Conservation (phyloP, 2,888 invertebrate genomes). For the Dyspetes luteomarginatus region DNA sequence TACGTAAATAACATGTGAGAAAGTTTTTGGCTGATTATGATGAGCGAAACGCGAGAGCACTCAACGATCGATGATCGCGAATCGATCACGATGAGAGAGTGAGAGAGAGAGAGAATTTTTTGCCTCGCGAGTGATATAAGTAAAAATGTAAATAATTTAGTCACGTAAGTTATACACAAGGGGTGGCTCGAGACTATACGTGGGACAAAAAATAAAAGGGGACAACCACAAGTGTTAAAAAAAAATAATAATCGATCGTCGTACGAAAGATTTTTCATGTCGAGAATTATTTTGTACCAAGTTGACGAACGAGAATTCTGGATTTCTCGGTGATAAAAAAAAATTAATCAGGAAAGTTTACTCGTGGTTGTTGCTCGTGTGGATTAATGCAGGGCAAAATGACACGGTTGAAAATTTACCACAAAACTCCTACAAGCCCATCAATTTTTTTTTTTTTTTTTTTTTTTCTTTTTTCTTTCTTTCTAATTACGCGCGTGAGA, state of each 20-base stretch:
- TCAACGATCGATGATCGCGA: neutral
- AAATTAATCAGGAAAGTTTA: neutral
- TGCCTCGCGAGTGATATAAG: slow-evolving; percentile 59
- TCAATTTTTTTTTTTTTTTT: slow-evolving; percentile 39
- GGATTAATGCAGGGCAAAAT: neutral
- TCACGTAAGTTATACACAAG: slow-evolving; percentile 42
- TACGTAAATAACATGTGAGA: neutral
- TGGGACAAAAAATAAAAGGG: neutral
- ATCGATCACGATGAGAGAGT: slow-evolving; percentile 4
- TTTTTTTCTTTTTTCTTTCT: slow-evolving; percentile 19
- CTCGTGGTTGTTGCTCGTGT: neutral
- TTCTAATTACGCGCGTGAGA: slow-evolving; percentile 53
- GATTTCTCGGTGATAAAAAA: slow-evolving; percentile 41
- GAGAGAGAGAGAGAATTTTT: slow-evolving; percentile 29
- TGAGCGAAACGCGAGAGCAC: neutral
- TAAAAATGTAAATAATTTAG: slow-evolving; percentile 61
- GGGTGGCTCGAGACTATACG: slow-evolving; percentile 41
- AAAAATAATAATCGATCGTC: slow-evolving; percentile 6
- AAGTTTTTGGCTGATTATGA: neutral
- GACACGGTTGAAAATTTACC: slow-evolving; percentile 36
- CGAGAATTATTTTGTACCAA: slow-evolving; percentile 4
- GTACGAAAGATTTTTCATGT: slow-evolving; percentile 25
- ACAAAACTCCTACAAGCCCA: slow-evolving; percentile 27
- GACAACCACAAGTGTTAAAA: neutral
- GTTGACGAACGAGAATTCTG: slow-evolving; percentile 8